Evolutionary conservation across 2,888 invertebrate species (phyloP), one percentile per base, ranked within the genome.

Genomic region (Drosophila pseudotakahashii): DNA sequence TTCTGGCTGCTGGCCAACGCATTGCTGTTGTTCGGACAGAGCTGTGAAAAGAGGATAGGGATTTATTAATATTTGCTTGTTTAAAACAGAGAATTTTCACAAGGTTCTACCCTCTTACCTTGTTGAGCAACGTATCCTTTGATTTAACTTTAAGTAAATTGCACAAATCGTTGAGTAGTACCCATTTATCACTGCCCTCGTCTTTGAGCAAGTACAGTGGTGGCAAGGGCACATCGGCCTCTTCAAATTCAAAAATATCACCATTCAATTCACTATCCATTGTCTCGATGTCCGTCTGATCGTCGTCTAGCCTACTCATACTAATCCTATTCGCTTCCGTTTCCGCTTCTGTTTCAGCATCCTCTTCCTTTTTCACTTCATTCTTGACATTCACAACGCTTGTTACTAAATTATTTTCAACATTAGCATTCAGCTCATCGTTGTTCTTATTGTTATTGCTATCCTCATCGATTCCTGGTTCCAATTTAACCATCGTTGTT

Each of bases 121-220:
- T 96, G 88, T 96, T 95, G 69, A 96, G 91, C 47, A 97, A 92
- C 55, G 96, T 95, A 83, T 97, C 97, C 81, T 95, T 95, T 41
- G 96, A 96, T 92, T 97, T 97, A 67, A 96, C 94, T 93, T 95
- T 95, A 84, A 96, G 93, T 78, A 96, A 92, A 83, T 94, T 94
- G 84, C 96, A 95, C 78, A 97, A 93, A 90, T 97, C 97, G 90
- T 95, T 96, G 58, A 97, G 93, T 67, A 97, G 93, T 61, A 97
- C 95, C 96, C 97, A 97, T 72, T 96, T 94, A 55, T 96, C 96
- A 69, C 94, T 93, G 14, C 94, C 94, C 83, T 94, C 94, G 52
- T 94, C 94, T 73, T 94, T 93, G 74, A 97, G 92, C 76, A 95
- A 94, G 93, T 97, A 97, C 79, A 97, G 94, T 57, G 96, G 96